Conservation (phyloP, 2,797 vertebrate genomes). For the Myripristis jacobus region DNA sequence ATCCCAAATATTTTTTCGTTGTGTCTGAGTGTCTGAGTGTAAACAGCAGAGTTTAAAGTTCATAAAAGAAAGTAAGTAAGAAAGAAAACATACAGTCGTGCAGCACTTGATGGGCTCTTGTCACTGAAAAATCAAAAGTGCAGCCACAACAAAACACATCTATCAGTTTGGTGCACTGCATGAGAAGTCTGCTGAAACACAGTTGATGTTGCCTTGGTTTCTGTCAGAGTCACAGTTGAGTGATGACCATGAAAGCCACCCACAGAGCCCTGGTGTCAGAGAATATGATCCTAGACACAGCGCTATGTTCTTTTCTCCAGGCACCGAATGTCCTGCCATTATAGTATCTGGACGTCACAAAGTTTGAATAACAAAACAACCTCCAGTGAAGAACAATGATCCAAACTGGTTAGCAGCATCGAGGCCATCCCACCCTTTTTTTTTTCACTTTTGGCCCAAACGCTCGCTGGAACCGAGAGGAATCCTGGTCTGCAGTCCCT, state of each 20-base stretch:
- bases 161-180: constrained; percentile 24
- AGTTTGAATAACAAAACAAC: neutral
- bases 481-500: too few relatives aligned
- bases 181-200: constrained; percentile 14
- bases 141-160: neutral
- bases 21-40: too few relatives aligned
- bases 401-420: neutral
- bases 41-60: constrained; percentile 20
- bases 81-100: constrained; percentile 14
- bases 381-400: neutral
- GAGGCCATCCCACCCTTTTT: too few relatives aligned
- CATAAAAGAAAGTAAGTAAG: too few relatives aligned
- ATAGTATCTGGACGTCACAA: neutral
- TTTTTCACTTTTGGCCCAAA: neutral
- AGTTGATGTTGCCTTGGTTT: constrained; percentile 16
- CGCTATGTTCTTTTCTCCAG: neutral
- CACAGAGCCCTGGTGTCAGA: neutral
- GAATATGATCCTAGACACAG: neutral
- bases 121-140: neutral
- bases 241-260: neutral
- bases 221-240: constrained; percentile 20
- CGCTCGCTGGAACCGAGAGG: neutral
- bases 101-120: constrained; percentile 3
- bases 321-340: neutral
- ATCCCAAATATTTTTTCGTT: too few relatives aligned